These are phyloP conservation scores for Scaeva pyrastri DNA, from an alignment of 2,888 invertebrate species.

Conservation along the genomic window DNA sequence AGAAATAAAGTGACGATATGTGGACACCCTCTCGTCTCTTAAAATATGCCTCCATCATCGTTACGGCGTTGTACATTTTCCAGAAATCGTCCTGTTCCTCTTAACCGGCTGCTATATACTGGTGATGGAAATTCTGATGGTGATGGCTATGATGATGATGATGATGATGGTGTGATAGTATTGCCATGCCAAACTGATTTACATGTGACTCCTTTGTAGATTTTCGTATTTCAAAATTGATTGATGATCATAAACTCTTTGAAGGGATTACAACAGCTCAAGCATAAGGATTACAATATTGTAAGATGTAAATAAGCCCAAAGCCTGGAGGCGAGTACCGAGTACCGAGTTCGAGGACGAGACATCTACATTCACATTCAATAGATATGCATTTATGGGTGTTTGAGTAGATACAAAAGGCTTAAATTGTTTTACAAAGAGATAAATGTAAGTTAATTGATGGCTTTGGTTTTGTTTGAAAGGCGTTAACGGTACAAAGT, in stretches of 20 bases:
- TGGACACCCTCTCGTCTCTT: constrained; percentile 48
- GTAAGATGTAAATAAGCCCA: constrained; percentile 67
- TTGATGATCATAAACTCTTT: constrained; percentile 58
- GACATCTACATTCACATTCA: constrained; percentile 43
- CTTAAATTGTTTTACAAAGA: constrained; percentile 38
- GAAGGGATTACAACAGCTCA: constrained; percentile 71
- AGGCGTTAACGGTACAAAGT: constrained; percentile 42
- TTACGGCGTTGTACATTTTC: constrained; percentile 21
- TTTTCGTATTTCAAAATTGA: constrained; percentile 44
- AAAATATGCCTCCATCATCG: constrained; percentile 30
- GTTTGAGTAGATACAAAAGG: constrained; percentile 28
- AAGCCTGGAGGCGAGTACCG: not conserved
- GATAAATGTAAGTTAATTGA: constrained; percentile 47
- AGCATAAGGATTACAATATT: constrained; percentile 64
- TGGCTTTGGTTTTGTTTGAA: constrained; percentile 27
- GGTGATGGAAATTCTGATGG: not conserved
- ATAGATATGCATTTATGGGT: constrained; percentile 59
- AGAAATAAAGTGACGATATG: not conserved
- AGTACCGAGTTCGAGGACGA: not conserved
- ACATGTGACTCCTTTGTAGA: constrained; percentile 51
- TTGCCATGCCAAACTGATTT: not conserved
- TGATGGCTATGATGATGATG: not conserved
- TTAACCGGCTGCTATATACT: no score
- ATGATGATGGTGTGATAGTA: constrained; percentile 17
- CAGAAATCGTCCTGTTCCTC: constrained; percentile 61